Conservation (phyloP, 2,888 invertebrate genomes). For the Drosophila pseudotalamancana region DNA sequence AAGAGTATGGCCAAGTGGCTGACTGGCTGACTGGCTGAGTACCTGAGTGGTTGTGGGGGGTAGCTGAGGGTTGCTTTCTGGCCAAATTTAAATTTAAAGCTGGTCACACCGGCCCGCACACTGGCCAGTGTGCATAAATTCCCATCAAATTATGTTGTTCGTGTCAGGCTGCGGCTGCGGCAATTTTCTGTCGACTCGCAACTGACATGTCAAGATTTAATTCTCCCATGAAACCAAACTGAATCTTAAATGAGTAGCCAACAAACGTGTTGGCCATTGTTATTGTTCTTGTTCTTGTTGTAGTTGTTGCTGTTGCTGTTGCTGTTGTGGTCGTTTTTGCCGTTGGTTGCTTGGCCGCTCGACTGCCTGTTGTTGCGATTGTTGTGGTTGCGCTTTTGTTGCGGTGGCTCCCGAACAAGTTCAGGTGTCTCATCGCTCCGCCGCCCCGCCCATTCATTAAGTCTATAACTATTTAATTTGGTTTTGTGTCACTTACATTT, state of each 20-base stretch:
- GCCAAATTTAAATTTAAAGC: slow-evolving; percentile 48
- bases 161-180: slow-evolving; percentile 35
- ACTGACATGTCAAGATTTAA: slow-evolving; percentile 72
- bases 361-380: slow-evolving; percentile 19
- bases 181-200: slow-evolving; percentile 42
- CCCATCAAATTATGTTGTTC: slow-evolving; percentile 74
- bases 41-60: no score
- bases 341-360: not conserved
- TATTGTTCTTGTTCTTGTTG: slow-evolving; percentile 18
- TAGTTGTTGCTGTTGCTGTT: slow-evolving; percentile 10
- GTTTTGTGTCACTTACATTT: slow-evolving; percentile 73
- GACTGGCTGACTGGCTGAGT: not conserved
- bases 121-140: slow-evolving; percentile 53
- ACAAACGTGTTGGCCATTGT: slow-evolving; percentile 42
- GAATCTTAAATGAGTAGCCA: slow-evolving; percentile 79
- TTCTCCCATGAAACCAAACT: slow-evolving; percentile 77
- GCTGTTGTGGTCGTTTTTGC: slow-evolving; percentile 19
- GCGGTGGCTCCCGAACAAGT: slow-evolving; percentile 6
- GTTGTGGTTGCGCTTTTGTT: slow-evolving; percentile 54
- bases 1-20: not conserved
- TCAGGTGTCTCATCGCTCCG: slow-evolving; percentile 40
- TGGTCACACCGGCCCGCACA: slow-evolving; percentile 15
- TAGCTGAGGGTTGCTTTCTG: slow-evolving; percentile 20
- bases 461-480: slow-evolving; percentile 60
- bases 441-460: slow-evolving; percentile 3